These are phyloP conservation scores for Cheilosia vulpina DNA, from an alignment of 2,888 invertebrate species.

Conservation along the genomic window DNA sequence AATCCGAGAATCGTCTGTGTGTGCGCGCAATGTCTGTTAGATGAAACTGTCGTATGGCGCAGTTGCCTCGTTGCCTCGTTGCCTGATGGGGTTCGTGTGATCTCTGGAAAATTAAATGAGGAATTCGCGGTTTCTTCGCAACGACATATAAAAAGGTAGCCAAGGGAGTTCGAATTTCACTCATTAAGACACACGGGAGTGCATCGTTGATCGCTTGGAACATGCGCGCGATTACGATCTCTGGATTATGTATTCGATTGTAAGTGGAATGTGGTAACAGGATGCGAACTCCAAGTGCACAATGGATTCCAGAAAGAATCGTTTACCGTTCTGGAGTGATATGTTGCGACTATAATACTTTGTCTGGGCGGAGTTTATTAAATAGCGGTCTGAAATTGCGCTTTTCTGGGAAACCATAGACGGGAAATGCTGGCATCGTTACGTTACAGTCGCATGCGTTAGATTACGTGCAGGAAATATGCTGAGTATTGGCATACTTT, in stretches of 20 bases:
- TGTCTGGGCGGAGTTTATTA: neutral
- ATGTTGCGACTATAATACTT: conserved; percentile 21
- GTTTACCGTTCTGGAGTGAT: conserved; percentile 26
- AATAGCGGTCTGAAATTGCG: conserved; percentile 13
- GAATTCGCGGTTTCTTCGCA: conserved; percentile 62
- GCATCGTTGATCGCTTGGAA: conserved; percentile 20
- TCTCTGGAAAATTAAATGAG: conserved; percentile 62
- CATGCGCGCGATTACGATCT: conserved; percentile 23
- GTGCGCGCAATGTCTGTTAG: conserved; percentile 36
- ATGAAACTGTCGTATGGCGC: conserved; percentile 17
- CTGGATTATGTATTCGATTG: conserved; percentile 19
- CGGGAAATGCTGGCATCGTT: conserved; percentile 6
- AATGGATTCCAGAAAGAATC: conserved; percentile 44
- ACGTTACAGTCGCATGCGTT: too few species aligned
- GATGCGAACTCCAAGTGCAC: conserved; percentile 38
- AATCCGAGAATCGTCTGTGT: conserved; percentile 65
- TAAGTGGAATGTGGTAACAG: conserved; percentile 59
- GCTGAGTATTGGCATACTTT: too few species aligned
- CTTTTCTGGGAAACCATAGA: conserved; percentile 11
- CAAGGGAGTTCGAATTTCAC: conserved; percentile 44
- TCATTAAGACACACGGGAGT: conserved; percentile 55
- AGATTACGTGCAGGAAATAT: too few species aligned
- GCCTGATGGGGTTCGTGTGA: conserved; percentile 35
- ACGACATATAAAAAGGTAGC: conserved; percentile 28
- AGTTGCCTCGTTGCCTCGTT: conserved; percentile 1